Conservation (phyloP, 2,888 invertebrate genomes). For the Sacculina carcini region DNA sequence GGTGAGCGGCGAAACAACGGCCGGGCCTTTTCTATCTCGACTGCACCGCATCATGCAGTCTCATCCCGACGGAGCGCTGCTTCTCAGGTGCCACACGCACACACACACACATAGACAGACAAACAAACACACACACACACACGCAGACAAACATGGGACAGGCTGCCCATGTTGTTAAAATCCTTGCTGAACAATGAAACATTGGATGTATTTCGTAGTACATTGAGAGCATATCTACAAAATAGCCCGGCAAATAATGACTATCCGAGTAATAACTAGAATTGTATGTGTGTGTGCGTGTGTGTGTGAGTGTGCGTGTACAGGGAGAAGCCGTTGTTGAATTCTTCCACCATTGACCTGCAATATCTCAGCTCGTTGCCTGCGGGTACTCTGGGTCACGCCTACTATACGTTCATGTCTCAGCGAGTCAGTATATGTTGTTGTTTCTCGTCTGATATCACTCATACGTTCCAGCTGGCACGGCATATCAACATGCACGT, state of each 20-base stretch:
- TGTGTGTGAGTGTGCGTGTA: background rate
- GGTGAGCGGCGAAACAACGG: conserved; percentile 76
- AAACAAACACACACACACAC: too few species aligned
- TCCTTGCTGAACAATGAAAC: too few species aligned
- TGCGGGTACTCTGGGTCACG: conserved; percentile 52
- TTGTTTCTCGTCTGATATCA: too few species aligned
- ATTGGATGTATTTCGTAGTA: too few species aligned
- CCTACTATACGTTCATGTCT: conserved; percentile 55
- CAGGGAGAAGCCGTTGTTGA: conserved; percentile 56
- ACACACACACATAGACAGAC: too few species aligned
- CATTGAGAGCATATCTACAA: too few species aligned
- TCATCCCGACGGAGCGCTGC: conserved; percentile 45
- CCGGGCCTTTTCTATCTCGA: conserved; percentile 34
- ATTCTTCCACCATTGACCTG: conserved; percentile 50
- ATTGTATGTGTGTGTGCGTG: background rate
- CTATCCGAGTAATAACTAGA: too few species aligned
- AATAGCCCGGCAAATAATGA: too few species aligned
- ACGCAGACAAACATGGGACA: too few species aligned
- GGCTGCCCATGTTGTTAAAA: too few species aligned
- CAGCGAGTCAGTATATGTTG: conserved; percentile 45
- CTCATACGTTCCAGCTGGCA: too few species aligned
- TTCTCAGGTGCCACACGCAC: conserved; percentile 24
- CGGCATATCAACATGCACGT: too few species aligned
- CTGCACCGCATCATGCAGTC: conserved; percentile 48
- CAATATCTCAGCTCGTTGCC: conserved; percentile 40